These are phyloP conservation scores for Lycophotia porphyrea DNA, from an alignment of 2,888 invertebrate genomes.

Conservation along the genomic window DNA sequence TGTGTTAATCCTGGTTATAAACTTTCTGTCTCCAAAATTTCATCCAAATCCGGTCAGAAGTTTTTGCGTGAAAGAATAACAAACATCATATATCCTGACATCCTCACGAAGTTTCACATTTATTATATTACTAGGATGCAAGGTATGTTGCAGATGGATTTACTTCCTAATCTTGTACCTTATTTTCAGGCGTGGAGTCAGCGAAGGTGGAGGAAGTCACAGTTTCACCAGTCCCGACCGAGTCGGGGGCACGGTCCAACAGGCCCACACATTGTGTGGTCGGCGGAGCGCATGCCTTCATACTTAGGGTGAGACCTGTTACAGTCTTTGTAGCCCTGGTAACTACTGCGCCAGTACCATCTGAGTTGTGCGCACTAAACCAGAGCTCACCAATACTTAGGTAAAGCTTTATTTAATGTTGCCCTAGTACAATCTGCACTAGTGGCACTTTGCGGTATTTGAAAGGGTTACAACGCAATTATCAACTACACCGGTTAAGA, in stretches of 20 bases:
- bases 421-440: neutral
- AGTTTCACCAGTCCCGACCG: constrained; percentile 61
- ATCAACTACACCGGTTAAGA: neutral
- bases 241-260: constrained; percentile 53
- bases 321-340: constrained; percentile 6
- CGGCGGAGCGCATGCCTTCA: constrained; percentile 87
- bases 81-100: too few relatives aligned
- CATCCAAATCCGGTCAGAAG: too few relatives aligned
- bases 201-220: constrained; percentile 70
- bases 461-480: neutral
- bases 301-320: constrained; percentile 78
- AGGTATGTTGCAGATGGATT: neutral
- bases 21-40: too few relatives aligned
- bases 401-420: constrained; percentile 63
- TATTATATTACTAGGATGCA: too few relatives aligned
- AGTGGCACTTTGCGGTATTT: neutral
- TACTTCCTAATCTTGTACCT: neutral
- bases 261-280: constrained; percentile 78
- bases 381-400: constrained; percentile 71
- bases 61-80: too few relatives aligned
- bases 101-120: too few relatives aligned
- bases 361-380: constrained; percentile 66
- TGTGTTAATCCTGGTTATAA: too few relatives aligned
- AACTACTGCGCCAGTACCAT: constrained; percentile 33
- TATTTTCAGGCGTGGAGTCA: constrained; percentile 72